Evolutionary conservation across 2,797 vertebrate species (phyloP), one percentile per base, ranked within the genome.

Genomic region (Fringilla coelebs): DNA sequence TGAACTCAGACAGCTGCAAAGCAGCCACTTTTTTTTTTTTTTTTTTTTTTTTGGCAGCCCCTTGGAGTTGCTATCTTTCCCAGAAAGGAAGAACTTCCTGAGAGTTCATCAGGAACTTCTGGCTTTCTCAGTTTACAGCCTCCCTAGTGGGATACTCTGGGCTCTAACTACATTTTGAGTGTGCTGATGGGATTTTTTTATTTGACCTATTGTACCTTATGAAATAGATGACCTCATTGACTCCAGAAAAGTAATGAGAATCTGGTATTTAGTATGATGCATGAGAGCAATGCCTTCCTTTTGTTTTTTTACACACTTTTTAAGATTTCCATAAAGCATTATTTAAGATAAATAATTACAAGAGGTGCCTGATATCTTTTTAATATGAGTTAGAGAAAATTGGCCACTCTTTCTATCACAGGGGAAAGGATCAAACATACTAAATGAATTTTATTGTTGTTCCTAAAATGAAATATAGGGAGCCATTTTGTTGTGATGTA

Each of bases 11-110:
- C 32, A 68, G 65, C 45, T 73, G 70, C 3, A 6, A 40, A 75
- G 51, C 0, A 0, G 41, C 9, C 34, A n/a, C 0, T 0, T 66
- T 79, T 34, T n/a, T 32, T 14, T 54, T 29, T 15, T 45, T 21
- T 22, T 25, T 48, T 25, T 19, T 52, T 54, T 55, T 54, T 48
- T 79, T 58, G 45, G 52, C 57, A 68, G 73, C 31, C 18, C 11
- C 58, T 73, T 32, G n/a, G 36, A 84, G 16, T 28, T 48, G 25
- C 31, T 62, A 1, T 29, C 40, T 52, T 43, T 54, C 31, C 45
- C 26, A 36, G 40, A 70, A 84, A 79, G n/a, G 18, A 92, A 71
- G 62, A 66, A 40, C 4, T 3, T 63, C 29, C 24, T 58, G 5
- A 25, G 17, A 52, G 9, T 16, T 86, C 46, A 49, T 57, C 43